Conservation (phyloP, 1,140 invertebrate genomes). For the Choristoneura fumiferana region DNA sequence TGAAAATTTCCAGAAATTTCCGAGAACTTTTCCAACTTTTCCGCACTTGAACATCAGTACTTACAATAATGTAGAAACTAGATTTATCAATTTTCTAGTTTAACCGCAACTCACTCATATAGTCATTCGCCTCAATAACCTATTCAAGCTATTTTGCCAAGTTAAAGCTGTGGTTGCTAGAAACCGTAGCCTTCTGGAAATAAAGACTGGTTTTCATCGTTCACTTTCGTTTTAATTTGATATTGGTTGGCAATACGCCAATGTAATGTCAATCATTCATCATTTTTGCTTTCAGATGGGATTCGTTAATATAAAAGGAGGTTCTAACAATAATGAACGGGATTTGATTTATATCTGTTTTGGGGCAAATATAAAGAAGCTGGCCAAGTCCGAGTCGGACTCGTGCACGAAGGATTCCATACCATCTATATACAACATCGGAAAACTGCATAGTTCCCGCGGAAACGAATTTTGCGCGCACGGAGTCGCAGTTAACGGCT, state of each 20-base stretch:
- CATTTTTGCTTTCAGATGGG: not conserved
- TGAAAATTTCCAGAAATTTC: too few relatives aligned
- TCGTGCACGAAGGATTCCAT: too few relatives aligned
- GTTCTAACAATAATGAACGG: not conserved
- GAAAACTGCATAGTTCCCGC: too few relatives aligned
- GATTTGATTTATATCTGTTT: not conserved
- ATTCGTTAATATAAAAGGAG: slow-evolving; percentile 4
- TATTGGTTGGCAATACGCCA: slow-evolving; percentile 11
- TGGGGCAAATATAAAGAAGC: not conserved
- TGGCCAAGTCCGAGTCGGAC: too few relatives aligned
- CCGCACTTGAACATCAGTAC: too few relatives aligned
- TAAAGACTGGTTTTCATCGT: not conserved
- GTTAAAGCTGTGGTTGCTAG: not conserved
- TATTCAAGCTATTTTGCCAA: slow-evolving; percentile 3
- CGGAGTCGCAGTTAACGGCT: too few relatives aligned
- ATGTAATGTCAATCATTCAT: slow-evolving; percentile 18
- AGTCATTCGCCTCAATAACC: not conserved
- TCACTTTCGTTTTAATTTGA: not conserved
- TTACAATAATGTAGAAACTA: too few relatives aligned
- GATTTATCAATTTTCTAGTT: too few relatives aligned
- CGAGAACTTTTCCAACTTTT: too few relatives aligned
- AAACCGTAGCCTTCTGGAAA: not conserved
- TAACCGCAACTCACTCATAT: not conserved
- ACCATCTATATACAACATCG: too few relatives aligned
- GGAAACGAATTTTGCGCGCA: too few relatives aligned